phyloP scores from a whole-genome alignment of 2,113 vertebrate genomes.

The Pongo abelii region DNA sequence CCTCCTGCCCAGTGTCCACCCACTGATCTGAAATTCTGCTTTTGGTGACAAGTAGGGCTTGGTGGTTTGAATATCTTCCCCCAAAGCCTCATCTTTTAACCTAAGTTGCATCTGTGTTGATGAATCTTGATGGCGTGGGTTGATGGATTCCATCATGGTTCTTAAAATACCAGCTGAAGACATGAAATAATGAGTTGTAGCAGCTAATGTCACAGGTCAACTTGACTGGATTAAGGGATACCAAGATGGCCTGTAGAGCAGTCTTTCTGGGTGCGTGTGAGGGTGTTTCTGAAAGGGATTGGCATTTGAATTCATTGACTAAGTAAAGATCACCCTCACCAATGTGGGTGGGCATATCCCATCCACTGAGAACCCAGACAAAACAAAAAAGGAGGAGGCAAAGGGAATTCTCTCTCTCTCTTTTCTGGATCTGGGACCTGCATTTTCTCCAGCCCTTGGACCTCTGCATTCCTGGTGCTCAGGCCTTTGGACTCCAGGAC shows the following conservation, averaged over 20 bases:
- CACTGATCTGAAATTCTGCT: not conserved
- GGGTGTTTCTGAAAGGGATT: not conserved
- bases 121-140: not conserved
- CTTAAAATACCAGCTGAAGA: not conserved
- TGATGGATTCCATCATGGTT: not conserved
- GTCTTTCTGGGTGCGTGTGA: not conserved
- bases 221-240: not conserved
- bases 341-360: too few species aligned
- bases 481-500: not conserved
- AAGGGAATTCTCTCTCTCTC: not conserved
- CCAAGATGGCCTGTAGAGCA: not conserved
- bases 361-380: not conserved
- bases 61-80: not conserved
- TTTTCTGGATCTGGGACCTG: not conserved
- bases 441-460: not conserved
- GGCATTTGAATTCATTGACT: not conserved
- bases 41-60: not conserved
- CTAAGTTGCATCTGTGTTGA: not conserved
- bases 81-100: not conserved
- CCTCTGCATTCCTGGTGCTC: not conserved
- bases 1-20: fast-evolving
- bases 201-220: not conserved
- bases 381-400: not conserved
- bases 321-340: not conserved
- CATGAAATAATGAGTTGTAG: not conserved